Evolutionary conservation across 2,113 vertebrate species (phyloP).

Genomic region (Numenius arquata): DNA sequence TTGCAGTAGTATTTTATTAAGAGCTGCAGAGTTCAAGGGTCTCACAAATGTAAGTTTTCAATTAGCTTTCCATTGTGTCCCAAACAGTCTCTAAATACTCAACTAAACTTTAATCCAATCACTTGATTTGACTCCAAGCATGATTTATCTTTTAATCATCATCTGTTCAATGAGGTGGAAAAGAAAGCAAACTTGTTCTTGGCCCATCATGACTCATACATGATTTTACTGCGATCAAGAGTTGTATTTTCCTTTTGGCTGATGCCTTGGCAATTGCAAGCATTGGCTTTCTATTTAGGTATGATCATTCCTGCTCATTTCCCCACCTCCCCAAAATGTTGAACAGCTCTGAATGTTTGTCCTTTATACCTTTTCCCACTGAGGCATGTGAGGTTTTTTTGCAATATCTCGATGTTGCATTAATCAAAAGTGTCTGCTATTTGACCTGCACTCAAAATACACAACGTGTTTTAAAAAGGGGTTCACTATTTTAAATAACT

Average conservation of each 20-base stretch:
- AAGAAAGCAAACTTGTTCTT: constrained; percentile 50
- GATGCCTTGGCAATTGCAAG: neutral
- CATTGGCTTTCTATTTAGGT: neutral
- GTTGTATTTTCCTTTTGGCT: constrained; percentile 17
- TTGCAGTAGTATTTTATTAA: constrained; percentile 17
- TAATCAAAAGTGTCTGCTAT: constrained; percentile 10
- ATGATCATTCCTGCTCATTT: constrained; percentile 20
- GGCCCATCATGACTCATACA: constrained; percentile 26
- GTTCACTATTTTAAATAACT: neutral
- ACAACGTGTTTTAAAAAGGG: neutral
- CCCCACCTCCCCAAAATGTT: neutral
- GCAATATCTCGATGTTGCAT: neutral
- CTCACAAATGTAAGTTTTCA: constrained; percentile 53
- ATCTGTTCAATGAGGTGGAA: constrained; percentile 6
- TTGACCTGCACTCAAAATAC: neutral
- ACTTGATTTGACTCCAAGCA: constrained; percentile 50
- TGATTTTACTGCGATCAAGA: neutral
- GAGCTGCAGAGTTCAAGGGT: constrained; percentile 20
- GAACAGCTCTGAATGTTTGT: neutral
- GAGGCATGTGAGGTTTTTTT: neutral
- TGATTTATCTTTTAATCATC: constrained; percentile 61
- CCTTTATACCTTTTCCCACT: constrained; percentile 6
- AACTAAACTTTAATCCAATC: constrained; percentile 51
- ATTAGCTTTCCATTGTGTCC: constrained; percentile 37
- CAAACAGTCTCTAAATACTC: constrained; percentile 40